These are phyloP conservation scores for Perizoma affinitatum DNA, from an alignment of 2,888 invertebrate species.

Conservation along the genomic window DNA sequence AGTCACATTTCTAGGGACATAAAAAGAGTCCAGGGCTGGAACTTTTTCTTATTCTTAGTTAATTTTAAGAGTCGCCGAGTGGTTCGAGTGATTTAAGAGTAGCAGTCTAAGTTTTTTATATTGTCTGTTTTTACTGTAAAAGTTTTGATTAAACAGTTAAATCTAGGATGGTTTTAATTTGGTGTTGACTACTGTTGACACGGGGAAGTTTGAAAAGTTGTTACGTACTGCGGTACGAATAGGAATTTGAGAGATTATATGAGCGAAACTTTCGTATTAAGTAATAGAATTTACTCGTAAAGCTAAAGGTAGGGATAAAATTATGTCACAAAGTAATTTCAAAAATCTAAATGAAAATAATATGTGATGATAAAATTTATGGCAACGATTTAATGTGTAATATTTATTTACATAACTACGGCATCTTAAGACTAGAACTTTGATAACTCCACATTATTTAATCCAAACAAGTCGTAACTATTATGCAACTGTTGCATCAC, in stretches of 20 bases:
- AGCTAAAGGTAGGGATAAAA: too few relatives aligned
- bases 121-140: background rate
- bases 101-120: background rate
- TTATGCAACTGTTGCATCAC: conserved; percentile 24
- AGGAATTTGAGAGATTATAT: background rate
- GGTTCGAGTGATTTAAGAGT: too few relatives aligned
- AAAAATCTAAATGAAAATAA: too few relatives aligned
- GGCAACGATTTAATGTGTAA: too few relatives aligned
- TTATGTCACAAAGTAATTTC: too few relatives aligned
- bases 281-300: too few relatives aligned
- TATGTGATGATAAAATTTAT: too few relatives aligned
- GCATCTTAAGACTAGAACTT: background rate
- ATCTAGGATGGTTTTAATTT: conserved; percentile 29
- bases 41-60: too few relatives aligned
- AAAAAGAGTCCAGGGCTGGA: too few relatives aligned
- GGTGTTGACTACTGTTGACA: conserved; percentile 9
- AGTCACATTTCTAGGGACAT: too few relatives aligned
- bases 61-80: too few relatives aligned
- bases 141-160: background rate
- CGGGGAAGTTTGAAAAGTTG: conserved; percentile 17
- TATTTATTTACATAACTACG: too few relatives aligned
- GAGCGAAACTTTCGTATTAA: background rate
- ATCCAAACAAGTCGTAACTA: conserved; percentile 5
- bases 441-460: conserved; percentile 1
- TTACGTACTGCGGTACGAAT: background rate